phyloP scores from a whole-genome alignment of 2,113 vertebrate genomes.

The Pollimyrus isidori region DNA sequence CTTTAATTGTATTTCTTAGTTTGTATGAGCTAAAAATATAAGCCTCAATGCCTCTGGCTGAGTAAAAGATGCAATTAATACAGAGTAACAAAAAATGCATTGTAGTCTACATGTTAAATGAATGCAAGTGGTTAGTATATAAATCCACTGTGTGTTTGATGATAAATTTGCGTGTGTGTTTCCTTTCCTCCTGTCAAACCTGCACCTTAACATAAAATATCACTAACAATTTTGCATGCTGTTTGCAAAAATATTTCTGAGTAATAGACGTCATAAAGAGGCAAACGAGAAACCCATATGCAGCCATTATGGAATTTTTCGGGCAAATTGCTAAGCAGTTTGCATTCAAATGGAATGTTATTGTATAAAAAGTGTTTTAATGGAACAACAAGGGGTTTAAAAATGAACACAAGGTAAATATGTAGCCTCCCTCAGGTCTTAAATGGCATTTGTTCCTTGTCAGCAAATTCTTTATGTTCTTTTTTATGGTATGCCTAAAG shows the following conservation, averaged over 20 bases:
- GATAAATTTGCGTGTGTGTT: neutral
- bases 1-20: neutral
- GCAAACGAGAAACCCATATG: neutral
- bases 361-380: conserved; percentile 23
- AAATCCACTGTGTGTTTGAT: neutral
- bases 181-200: neutral
- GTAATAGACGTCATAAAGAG: conserved; percentile 6
- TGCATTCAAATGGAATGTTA: conserved; percentile 22
- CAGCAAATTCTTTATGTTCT: neutral
- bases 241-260: neutral
- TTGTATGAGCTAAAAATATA: neutral
- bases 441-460: conserved; percentile 8
- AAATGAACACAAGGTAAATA: conserved; percentile 7
- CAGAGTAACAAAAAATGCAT: neutral
- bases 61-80: neutral
- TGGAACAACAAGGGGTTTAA: conserved; percentile 11
- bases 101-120: neutral
- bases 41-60: neutral
- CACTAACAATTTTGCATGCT: neutral
- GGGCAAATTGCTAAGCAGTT: conserved; percentile 10
- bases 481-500: conserved; percentile 9
- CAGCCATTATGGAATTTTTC: conserved; percentile 14
- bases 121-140: neutral
- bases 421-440: neutral
- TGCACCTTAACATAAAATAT: neutral